phyloP scores from a whole-genome alignment of 2,888 invertebrate genomes.

The Phalera bucephala region DNA sequence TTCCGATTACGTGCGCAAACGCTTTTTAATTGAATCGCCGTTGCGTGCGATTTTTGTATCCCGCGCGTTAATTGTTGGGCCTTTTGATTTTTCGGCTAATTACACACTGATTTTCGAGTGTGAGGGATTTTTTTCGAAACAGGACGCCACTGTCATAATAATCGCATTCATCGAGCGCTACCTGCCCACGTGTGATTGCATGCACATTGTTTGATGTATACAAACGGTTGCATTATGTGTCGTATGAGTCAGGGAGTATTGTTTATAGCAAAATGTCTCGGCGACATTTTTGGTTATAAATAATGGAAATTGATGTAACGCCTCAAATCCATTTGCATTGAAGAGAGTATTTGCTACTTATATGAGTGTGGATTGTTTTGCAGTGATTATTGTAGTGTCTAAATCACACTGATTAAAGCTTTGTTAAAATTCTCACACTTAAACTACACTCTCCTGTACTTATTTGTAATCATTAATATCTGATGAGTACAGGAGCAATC shows the following conservation, averaged over 20 bases:
- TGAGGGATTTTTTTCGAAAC: conserved; percentile 31
- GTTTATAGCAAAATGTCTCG: conserved; percentile 48
- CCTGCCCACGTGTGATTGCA: conserved; percentile 18
- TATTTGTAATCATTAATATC: too few species aligned
- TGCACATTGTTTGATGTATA: conserved; percentile 44
- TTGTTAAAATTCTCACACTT: too few species aligned
- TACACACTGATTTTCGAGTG: conserved; percentile 30
- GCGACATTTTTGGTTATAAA: conserved; percentile 54
- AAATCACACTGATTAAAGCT: too few species aligned
- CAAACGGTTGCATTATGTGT: conserved; percentile 51
- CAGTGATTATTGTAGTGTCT: too few species aligned
- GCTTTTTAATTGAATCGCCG: conserved; percentile 57
- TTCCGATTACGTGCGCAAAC: conserved; percentile 52
- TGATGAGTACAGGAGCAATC: too few species aligned
- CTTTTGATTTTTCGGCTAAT: conserved; percentile 48
- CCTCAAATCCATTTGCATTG: too few species aligned
- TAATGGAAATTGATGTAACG: too few species aligned
- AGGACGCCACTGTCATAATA: conserved; percentile 28
- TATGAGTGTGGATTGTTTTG: too few species aligned
- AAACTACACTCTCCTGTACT: too few species aligned
- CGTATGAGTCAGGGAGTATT: conserved; percentile 59
- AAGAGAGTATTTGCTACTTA: too few species aligned
- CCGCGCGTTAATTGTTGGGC: conserved; percentile 39
- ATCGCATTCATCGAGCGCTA: conserved; percentile 7
- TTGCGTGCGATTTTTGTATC: conserved; percentile 39